phyloP scores from a whole-genome alignment of 1,140 invertebrate genomes.

The Cyclina sinensis region DNA sequence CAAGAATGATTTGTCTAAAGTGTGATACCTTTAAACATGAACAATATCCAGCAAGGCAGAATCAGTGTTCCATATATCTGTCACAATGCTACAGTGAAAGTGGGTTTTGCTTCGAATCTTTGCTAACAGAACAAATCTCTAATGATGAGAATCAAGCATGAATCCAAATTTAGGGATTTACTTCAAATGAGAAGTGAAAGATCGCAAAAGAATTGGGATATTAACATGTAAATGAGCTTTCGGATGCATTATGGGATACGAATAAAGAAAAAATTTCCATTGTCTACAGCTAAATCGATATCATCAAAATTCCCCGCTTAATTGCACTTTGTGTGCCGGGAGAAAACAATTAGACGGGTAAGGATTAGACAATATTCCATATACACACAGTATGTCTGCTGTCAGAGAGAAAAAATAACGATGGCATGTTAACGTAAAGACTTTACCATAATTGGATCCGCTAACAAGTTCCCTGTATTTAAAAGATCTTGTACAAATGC shows the following conservation, averaged over 20 bases:
- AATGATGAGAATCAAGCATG: not conserved
- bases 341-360: conserved; percentile 43
- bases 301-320: conserved; percentile 51
- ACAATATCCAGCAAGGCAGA: too few species aligned
- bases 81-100: too few species aligned
- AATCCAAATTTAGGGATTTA: conserved; percentile 42
- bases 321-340: conserved; percentile 42
- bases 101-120: too few species aligned
- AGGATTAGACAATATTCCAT: conserved; percentile 17
- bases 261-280: conserved; percentile 32
- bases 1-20: too few species aligned
- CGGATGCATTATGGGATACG: conserved; percentile 10
- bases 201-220: conserved; percentile 28
- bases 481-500: too few species aligned
- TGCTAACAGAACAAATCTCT: not conserved
- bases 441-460: conserved; percentile 17
- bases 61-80: too few species aligned
- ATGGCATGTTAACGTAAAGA: conserved; percentile 1
- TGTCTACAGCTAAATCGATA: conserved; percentile 43
- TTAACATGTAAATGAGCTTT: conserved; percentile 53
- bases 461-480: conserved; percentile 15
- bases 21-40: too few species aligned
- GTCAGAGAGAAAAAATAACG: not conserved
- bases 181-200: conserved; percentile 32
- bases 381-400: conserved; percentile 15